Percentiles rank a stretch among this genome's conserved stretches.
phyloP scores from a whole-genome alignment of 2,888 invertebrate genomes.

The Melipona bicolor region DNA sequence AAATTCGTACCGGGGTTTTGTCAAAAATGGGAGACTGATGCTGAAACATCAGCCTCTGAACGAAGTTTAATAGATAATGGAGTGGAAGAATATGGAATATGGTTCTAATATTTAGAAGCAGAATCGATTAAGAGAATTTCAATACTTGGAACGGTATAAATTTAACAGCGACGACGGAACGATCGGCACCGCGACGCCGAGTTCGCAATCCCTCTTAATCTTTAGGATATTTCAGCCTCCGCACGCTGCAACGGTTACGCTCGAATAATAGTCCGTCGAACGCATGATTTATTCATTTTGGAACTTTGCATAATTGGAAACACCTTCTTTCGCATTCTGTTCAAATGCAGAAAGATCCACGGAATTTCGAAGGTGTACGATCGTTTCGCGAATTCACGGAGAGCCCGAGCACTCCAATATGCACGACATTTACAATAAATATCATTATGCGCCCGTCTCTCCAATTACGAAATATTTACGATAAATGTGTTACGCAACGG shows the following conservation, averaged over 20 bases:
- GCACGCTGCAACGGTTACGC: not conserved
- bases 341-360: not conserved
- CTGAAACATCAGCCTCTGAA: no score
- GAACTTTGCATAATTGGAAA: not conserved
- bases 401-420: not conserved
- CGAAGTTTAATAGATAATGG: not conserved
- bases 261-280: not conserved
- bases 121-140: not conserved
- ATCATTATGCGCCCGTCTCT: no score
- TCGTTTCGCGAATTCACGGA: not conserved
- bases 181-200: not conserved
- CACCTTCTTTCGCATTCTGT: not conserved
- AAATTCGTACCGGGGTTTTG: no score
- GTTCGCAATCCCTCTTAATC: constrained; percentile 1
- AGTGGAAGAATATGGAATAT: not conserved
- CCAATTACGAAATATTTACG: no score
- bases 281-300: constrained; percentile 5
- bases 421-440: not conserved
- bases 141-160: not conserved
- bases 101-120: not conserved
- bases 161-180: not conserved
- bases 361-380: not conserved
- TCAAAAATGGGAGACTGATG: no score
- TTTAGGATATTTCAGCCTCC: not conserved
- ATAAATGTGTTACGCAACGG: no score